These are phyloP conservation scores for Phoeniculus purpureus DNA, from an alignment of 2,797 vertebrate species.

Conservation along the genomic window DNA sequence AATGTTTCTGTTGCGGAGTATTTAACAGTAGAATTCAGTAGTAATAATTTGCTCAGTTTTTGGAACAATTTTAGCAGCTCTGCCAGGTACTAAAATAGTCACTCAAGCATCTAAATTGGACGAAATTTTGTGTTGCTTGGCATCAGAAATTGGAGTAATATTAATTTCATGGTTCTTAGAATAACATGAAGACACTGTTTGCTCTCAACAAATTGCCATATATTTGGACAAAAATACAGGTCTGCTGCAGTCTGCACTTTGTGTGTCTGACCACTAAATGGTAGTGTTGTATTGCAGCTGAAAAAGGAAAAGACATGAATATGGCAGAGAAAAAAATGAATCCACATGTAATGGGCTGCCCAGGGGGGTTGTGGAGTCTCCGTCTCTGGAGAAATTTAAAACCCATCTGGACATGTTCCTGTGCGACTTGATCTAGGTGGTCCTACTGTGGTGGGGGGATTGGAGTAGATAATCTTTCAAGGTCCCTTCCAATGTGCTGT, in stretches of 20 bases:
- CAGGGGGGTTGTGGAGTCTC: too few species aligned
- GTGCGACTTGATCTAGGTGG: too few species aligned
- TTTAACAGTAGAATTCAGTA: background rate
- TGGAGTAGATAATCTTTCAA: too few species aligned
- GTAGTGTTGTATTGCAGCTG: constrained; percentile 37
- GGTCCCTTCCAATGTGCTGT: too few species aligned
- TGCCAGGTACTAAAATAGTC: background rate
- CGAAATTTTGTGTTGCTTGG: background rate
- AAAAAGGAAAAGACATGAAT: background rate
- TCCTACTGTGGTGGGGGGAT: too few species aligned
- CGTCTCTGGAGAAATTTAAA: too few species aligned
- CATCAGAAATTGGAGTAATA: background rate
- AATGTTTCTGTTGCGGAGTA: background rate
- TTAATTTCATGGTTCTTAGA: background rate
- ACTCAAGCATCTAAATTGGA: background rate
- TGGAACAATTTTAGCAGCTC: background rate
- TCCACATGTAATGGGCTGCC: background rate
- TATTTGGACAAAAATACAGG: background rate
- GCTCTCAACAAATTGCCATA: background rate
- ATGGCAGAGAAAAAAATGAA: background rate
- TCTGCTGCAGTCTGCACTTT: background rate
- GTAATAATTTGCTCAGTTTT: background rate
- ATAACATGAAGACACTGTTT: background rate
- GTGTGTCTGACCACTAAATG: constrained; percentile 45
- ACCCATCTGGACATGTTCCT: too few species aligned